Conservation (phyloP, 2,113 vertebrate genomes). For the Mionectes macconnelli region DNA sequence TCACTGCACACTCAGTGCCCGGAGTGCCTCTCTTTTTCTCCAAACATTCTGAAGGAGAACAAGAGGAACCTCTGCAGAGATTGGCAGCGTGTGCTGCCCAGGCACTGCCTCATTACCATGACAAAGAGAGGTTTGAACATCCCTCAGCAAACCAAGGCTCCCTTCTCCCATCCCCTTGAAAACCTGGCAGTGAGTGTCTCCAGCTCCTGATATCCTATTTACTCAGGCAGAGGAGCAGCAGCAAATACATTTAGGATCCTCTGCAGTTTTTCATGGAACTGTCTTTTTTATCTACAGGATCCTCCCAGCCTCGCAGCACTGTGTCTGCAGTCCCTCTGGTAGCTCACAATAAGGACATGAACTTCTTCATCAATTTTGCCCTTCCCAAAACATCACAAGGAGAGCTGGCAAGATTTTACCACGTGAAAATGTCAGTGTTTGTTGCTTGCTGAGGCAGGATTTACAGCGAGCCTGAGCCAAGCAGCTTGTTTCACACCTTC, state of each 20-base stretch:
- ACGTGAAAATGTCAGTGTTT: background rate
- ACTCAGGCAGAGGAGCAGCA: background rate
- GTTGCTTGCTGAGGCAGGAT: slow-evolving; percentile 31
- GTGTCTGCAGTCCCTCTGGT: background rate
- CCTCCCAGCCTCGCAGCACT: background rate
- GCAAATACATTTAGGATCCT: background rate
- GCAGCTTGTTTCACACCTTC: slow-evolving; percentile 58
- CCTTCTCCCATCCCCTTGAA: background rate
- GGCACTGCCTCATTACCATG: slow-evolving; percentile 26
- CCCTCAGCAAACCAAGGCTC: background rate
- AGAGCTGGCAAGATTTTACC: background rate
- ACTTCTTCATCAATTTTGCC: background rate
- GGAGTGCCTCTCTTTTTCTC: background rate
- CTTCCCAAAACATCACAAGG: background rate
- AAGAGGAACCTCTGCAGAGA: background rate
- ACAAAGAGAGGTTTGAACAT: slow-evolving; percentile 31
- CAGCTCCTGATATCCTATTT: background rate
- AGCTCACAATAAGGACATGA: background rate
- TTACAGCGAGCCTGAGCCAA: slow-evolving; percentile 27
- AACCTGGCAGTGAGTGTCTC: background rate
- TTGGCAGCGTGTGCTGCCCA: slow-evolving; percentile 19
- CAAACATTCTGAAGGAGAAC: background rate
- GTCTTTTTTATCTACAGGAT: background rate
- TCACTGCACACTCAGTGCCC: background rate
- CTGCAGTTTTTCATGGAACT: background rate